These are phyloP conservation scores for Euphydryas editha DNA, from an alignment of 2,888 invertebrate species.

Conservation along the genomic window DNA sequence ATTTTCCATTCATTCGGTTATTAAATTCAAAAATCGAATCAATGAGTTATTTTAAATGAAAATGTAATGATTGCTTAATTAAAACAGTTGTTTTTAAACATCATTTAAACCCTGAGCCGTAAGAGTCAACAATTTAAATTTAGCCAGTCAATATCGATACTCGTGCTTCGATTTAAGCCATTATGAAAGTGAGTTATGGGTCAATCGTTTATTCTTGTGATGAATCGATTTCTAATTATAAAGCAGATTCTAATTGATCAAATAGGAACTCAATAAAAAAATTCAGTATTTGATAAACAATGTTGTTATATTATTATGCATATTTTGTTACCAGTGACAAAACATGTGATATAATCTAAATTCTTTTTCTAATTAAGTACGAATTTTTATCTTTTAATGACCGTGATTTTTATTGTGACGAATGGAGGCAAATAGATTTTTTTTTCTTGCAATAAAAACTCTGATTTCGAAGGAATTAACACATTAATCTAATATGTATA, in stretches of 20 bases:
- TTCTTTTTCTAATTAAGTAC: too few relatives aligned
- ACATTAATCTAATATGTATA: too few relatives aligned
- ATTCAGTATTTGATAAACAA: too few relatives aligned
- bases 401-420: too few relatives aligned
- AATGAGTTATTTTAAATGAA: neutral
- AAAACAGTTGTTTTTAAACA: constrained; percentile 8
- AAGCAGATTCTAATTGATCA: neutral
- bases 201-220: neutral
- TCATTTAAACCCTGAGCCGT: neutral
- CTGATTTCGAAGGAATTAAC: too few relatives aligned
- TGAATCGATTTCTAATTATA: neutral
- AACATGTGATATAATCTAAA: too few relatives aligned
- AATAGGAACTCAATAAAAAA: too few relatives aligned
- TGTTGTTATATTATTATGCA: too few relatives aligned
- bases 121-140: constrained; percentile 8
- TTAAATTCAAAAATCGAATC: neutral
- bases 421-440: too few relatives aligned
- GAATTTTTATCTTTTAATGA: too few relatives aligned
- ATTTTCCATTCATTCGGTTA: neutral
- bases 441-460: too few relatives aligned
- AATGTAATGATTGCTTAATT: neutral
- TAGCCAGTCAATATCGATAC: constrained; percentile 11
- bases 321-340: too few relatives aligned
- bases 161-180: neutral
- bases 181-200: constrained; percentile 8